A percentile compares a stretch with the other conserved stretches of the same genome.
Evolutionary conservation across 2,797 vertebrate genomes (phyloP).

Genomic region (Protosalanx chinensis): DNA sequence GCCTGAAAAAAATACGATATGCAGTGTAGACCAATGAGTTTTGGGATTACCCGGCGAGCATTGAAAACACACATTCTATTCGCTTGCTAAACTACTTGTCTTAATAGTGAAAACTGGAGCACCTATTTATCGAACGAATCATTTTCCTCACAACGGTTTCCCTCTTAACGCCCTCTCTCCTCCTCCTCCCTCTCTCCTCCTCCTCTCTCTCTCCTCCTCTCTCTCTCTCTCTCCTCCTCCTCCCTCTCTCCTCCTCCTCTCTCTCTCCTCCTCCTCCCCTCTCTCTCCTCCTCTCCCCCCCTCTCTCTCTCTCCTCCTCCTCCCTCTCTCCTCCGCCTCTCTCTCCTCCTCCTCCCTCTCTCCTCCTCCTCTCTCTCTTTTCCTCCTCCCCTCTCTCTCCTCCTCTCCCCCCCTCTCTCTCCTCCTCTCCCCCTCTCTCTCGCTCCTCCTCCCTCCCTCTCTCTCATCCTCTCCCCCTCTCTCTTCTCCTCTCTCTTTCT

Average conservation of each 20-base stretch:
- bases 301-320: no score
- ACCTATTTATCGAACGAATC: background rate
- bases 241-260: background rate
- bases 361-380: no score
- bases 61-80: slow-evolving; percentile 40
- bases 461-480: no score
- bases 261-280: background rate
- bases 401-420: no score
- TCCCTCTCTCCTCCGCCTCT: no score
- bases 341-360: no score
- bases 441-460: no score
- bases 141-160: background rate
- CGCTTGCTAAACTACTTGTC: slow-evolving; percentile 28
- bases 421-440: no score
- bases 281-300: no score
- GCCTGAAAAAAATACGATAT: slow-evolving; percentile 67
- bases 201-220: background rate
- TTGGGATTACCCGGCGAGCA: slow-evolving; percentile 37
- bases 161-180: background rate
- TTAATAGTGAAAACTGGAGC: slow-evolving; percentile 18
- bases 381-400: no score
- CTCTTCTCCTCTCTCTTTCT: no score
- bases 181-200: background rate
- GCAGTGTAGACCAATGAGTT: slow-evolving; percentile 55
- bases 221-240: background rate